Conservation (phyloP, 2,113 vertebrate genomes). For the Psilopsiagon aurifrons region DNA sequence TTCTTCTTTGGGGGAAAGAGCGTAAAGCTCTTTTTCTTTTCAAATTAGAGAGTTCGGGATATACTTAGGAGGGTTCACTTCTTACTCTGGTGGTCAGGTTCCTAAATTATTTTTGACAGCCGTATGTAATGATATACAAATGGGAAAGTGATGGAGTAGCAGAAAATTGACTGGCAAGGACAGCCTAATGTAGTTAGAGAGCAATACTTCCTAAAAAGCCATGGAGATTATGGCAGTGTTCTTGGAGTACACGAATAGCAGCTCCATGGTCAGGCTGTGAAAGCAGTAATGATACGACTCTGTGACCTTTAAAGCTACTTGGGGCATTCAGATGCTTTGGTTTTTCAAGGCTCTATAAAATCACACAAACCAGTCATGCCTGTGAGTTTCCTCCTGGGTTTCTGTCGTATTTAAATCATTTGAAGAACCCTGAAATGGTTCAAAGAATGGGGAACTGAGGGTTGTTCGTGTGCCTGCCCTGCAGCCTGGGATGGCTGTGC, state of each 20-base stretch:
- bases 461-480: rapidly evolving
- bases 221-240: not conserved
- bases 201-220: not conserved
- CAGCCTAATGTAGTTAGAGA: not conserved
- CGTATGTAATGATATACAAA: slow-evolving; percentile 28
- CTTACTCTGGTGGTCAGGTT: slow-evolving; percentile 37
- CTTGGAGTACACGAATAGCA: not conserved
- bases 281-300: not conserved
- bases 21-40: slow-evolving; percentile 7
- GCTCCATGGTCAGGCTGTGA: not conserved
- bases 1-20: not conserved
- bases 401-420: not conserved
- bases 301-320: slow-evolving; percentile 3
- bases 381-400: not conserved
- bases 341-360: not conserved
- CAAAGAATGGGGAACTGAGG: not conserved
- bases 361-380: not conserved
- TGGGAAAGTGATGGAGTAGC: slow-evolving; percentile 63
- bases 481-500: not conserved
- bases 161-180: slow-evolving; percentile 65
- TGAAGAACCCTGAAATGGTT: not conserved
- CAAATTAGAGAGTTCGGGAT: not conserved
- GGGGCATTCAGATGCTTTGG: not conserved
- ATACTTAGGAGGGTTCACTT: slow-evolving; percentile 22
- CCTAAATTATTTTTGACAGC: slow-evolving; percentile 66